Percentiles rank a stretch among this genome's conserved stretches.
phyloP scores from a whole-genome alignment of 1,140 invertebrate species.

The Drosophila leontia region DNA sequence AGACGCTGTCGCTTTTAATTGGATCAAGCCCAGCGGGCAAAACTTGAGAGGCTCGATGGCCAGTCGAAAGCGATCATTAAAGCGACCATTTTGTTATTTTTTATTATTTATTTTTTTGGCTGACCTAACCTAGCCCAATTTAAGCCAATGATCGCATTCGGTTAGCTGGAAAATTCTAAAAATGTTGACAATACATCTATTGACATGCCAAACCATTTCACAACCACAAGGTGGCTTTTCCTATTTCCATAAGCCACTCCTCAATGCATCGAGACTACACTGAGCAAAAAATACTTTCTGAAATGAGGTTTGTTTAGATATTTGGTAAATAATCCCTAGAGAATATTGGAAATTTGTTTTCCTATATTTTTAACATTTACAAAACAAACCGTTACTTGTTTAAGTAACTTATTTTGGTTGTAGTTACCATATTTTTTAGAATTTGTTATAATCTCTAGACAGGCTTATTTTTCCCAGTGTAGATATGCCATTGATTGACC shows the following conservation, averaged over 20 bases:
- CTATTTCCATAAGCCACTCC: slow-evolving; percentile 6
- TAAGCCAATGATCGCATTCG: slow-evolving; percentile 45
- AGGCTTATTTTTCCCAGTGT: neutral
- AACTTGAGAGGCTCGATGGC: slow-evolving; percentile 1
- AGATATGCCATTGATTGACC: slow-evolving; percentile 28
- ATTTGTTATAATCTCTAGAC: neutral
- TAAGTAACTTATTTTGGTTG: no score
- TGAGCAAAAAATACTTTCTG: neutral
- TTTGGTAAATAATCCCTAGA: neutral
- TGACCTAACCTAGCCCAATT: slow-evolving; percentile 40
- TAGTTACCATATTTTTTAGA: no score
- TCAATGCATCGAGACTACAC: neutral
- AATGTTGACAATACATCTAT: slow-evolving; percentile 13
- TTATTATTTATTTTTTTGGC: neutral
- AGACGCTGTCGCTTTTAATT: slow-evolving; percentile 58
- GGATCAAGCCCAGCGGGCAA: slow-evolving; percentile 47
- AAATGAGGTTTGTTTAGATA: neutral
- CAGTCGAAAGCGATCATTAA: neutral
- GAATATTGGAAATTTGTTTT: neutral
- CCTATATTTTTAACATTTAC: neutral
- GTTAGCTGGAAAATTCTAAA: slow-evolving; percentile 35
- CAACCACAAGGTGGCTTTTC: slow-evolving; percentile 36
- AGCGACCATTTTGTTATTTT: neutral
- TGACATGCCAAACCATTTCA: slow-evolving; percentile 46
- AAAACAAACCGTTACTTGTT: neutral